Base-by-base conservation (phyloP, 35 echinoderm and acorn worm species). In the Apostichopus japonicus region DNA sequence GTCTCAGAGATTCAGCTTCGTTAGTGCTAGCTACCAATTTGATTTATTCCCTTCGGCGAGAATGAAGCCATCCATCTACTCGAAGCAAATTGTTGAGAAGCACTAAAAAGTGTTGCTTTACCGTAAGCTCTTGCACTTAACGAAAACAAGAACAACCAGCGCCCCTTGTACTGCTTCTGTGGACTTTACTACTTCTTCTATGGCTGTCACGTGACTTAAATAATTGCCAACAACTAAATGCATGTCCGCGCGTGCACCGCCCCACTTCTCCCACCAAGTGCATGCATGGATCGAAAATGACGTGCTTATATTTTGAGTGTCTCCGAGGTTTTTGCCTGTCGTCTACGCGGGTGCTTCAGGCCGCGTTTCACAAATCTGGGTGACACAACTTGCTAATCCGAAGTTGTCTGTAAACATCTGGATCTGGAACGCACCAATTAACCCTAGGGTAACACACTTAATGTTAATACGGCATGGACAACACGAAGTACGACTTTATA, bases 361-460 rank as follows among this genome's bases (percentile, higher is more conserved):
- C 71, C 21, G 71, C 21, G 22, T 1, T 21, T 6, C 71, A 23
- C 21, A 19, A 75, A 75, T 75, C 71, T 19, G 71, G 17, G 71
- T 75, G 71, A 75, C 71, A 75, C 21, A 75, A 75, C 7, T 19
- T 24, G 71, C 71, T 75, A 75, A 75, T 75, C 71, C 6, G 71
- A 19, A 75, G 71, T 44, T 75, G 71, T 75, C 71, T 75, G 6
- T 75, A 19, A 21, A 75, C 71, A 75, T 15, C 71, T n/a, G 71
- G 81, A 84, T 84, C 81, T 84, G 15, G 81, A 58, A n/a, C 81
- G 54, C 55, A 84, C 54, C 81, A 84, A 84, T 84, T 84, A 55
- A 84, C 81, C 81, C 53, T 84, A 84, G 81, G 81, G 81, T 84
- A 84, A 84, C 81, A 53, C 81, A 84, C 56, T 84, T 84, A 55